phyloP scores from a whole-genome alignment of 2,797 vertebrate species.

The Corythornis leucogaster region DNA sequence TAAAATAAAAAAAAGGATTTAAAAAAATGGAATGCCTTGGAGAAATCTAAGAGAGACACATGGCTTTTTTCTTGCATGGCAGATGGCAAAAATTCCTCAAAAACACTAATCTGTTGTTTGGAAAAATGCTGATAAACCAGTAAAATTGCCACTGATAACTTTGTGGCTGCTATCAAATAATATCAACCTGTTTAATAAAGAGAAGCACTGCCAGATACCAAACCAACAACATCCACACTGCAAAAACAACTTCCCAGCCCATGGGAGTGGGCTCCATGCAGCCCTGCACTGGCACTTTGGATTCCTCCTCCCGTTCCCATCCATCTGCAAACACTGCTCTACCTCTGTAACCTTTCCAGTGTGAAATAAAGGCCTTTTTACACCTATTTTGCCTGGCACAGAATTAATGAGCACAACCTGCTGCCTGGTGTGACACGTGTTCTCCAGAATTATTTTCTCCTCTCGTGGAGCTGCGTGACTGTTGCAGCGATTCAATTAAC shows the following conservation, averaged over 20 bases:
- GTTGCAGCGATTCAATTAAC: not conserved
- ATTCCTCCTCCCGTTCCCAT: not conserved
- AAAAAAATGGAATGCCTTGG: not conserved
- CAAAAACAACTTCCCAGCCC: not conserved
- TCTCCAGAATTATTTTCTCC: not conserved
- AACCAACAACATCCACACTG: not conserved
- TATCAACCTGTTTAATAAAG: not conserved
- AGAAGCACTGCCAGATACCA: not conserved
- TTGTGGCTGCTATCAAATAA: not conserved
- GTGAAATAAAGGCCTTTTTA: not conserved
- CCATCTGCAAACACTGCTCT: not conserved
- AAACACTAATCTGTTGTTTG: not conserved
- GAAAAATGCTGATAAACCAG: not conserved
- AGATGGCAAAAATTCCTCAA: not conserved
- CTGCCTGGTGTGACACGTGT: not conserved
- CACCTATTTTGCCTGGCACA: not conserved
- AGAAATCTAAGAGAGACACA: not conserved
- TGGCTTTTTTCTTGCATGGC: not conserved
- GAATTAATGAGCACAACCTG: not conserved
- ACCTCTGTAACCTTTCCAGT: not conserved
- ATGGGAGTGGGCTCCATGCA: not conserved
- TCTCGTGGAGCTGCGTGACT: not conserved
- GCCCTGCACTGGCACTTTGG: not conserved
- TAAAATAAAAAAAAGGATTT: not conserved
- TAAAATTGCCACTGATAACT: not conserved